Evolutionary conservation across 2,888 invertebrate species (phyloP), one percentile per base, ranked within the genome.

Genomic region (Eupithecia inturbata): DNA sequence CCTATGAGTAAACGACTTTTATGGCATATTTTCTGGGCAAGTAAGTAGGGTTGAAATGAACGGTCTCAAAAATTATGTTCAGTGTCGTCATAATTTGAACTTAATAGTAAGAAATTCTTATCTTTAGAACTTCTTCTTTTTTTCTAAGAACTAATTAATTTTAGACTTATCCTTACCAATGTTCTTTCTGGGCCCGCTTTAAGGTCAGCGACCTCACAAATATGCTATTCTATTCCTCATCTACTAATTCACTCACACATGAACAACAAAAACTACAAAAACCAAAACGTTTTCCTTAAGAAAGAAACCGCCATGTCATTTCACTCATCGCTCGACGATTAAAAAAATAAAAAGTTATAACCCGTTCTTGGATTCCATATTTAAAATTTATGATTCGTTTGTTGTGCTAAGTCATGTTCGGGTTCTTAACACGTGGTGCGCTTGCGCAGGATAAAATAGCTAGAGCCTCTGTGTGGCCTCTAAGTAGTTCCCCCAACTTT

Each of bases 341-440:
- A 88, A 86, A 84, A 88, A 87, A 75, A 85, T 83, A 83, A 84
- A 85, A 84, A 80, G 82, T 80, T 72, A 86, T 85, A 90, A 91
- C 91, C 87, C 85, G 92, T 91, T 91, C 75, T 85, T 88, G 89
- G 91, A 91, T 92, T 92, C 92, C 91, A 92, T 92, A 93, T 93
- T 93, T 92, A 89, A 91, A 91, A 91, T n/a, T n/a, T 91, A 87
- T 90, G 89, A 87, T 85, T 90, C 87, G 86, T 85, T 90, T 88
- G 87, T 91, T 66, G 66, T 66, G 66, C 66, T 66, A 66, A 66
- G 66, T 67, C 67, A 67, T 67, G 67, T 28, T 49, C n/a, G 41
- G 41, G 22, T 64, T 53, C 22, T 9, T 22, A 64, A 64, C 22
- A 22, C 53, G 26, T 10, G 36, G 7, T 66, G 39, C 39, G 22